Evolutionary conservation across 2,797 vertebrate species (phyloP).

Genomic region (Lindbergichthys nudifrons): DNA sequence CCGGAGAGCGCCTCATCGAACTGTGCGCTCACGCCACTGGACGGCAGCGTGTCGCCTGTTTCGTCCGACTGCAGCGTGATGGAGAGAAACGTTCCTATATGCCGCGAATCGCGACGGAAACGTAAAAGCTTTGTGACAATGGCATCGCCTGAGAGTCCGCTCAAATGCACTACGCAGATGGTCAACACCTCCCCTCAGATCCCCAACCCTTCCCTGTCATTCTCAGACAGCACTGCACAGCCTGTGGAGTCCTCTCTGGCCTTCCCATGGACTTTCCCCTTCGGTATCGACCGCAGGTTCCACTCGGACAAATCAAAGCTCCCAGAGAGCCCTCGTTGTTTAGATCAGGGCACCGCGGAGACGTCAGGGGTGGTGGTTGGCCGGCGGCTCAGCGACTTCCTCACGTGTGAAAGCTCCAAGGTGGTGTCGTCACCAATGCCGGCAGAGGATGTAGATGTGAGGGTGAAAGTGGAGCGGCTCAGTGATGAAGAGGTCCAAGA

Average conservation of each 20-base stretch:
- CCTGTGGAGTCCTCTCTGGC: conserved; percentile 95
- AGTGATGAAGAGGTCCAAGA: conserved; percentile 98
- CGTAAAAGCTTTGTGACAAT: conserved; percentile 94
- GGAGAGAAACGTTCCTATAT: conserved; percentile 93
- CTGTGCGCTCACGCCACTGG: conserved; percentile 91
- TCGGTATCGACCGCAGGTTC: conserved; percentile 94
- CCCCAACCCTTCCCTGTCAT: conserved; percentile 91
- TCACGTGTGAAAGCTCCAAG: conserved; percentile 94
- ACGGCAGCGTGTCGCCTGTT: conserved; percentile 94
- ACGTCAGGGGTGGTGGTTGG: conserved; percentile 82
- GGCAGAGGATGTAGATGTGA: conserved; percentile 91
- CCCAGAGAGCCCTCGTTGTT: conserved; percentile 91
- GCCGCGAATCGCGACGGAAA: conserved; percentile 94
- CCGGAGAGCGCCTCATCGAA: conserved; percentile 90
- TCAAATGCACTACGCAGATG: conserved; percentile 91
- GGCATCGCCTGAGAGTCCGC: conserved; percentile 94
- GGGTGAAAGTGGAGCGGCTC: conserved; percentile 95
- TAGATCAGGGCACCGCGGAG: conserved; percentile 82
- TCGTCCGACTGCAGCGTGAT: conserved; percentile 97
- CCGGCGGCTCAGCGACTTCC: conserved; percentile 90
- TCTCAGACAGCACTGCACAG: conserved; percentile 91
- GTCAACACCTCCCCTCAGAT: conserved; percentile 91
- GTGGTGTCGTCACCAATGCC: conserved; percentile 84
- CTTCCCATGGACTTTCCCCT: conserved; percentile 98
- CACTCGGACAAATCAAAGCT: conserved; percentile 95